Base-by-base conservation (phyloP, 2,113 vertebrate genomes). In the Phoxinus phoxinus region DNA sequence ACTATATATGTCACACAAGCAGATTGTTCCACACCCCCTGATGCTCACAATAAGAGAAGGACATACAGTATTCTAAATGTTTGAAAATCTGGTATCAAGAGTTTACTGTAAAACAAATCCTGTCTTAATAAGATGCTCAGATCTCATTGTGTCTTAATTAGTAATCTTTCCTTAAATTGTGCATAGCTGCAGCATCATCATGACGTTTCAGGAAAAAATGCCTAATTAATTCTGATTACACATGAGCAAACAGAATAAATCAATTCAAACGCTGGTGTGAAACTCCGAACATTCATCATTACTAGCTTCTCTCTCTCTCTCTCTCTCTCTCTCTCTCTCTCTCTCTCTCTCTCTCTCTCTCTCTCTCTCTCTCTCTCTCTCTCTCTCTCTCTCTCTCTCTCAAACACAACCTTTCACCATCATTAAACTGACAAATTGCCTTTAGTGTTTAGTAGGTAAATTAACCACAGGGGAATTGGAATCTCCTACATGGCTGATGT, bases 401-500 rank as follows among this genome's bases (percentile, higher is more conserved):
- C 30, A 51, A 91, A 30, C 32, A 89, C 84, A 84, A 81, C 32
- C 80, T 85, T 37, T 86, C 88, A 85, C 90, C 85, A 86, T 72
- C 81, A 83, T 87, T 87, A 86, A 48, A 85, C 81, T 87, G 87
- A 90, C 90, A 87, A 91, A 92, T 90, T 65, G 86, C 87, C 84
- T 86, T 84, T 83, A 59, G 9, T 82, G n/a, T 91, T 90, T 90
- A 87, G 63, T 80, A 88, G 86, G 86, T 90, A 89, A 87, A 89
- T 88, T 61, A 27, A 86, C 86, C 85, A 84, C 83, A 27, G 25
- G 83, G 85, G 89, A 48, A 48, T 25, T 71, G 56, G 72, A 44
- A 74, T 86, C 58, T 75, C 11, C 46, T 63, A 67, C 44, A 53
- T 74, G 71, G 78, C 46, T 75, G 41, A 75, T 82, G 72, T 82